Evolutionary conservation across 1,140 invertebrate species (phyloP).

Genomic region (Neoseiulus cucumeris): DNA sequence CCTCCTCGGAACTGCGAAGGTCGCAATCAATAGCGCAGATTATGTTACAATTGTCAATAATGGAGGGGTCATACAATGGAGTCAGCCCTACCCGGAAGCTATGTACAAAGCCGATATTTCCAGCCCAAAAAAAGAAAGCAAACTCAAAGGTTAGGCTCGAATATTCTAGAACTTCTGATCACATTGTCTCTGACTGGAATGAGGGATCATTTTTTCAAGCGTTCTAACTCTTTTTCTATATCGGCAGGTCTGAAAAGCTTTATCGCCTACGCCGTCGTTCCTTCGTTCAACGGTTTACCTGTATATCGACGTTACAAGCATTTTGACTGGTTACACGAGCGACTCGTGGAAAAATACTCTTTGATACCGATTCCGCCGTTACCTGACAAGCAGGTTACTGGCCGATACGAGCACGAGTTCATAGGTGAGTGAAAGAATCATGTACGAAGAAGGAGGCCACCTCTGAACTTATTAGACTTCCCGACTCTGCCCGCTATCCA

Average conservation of each 20-base stretch:
- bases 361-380: constrained; percentile 83
- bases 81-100: constrained; percentile 17
- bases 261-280: constrained; percentile 86
- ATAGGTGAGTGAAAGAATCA: not conserved
- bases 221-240: not conserved
- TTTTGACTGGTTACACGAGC: constrained; percentile 93
- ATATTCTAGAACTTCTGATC: no score
- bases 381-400: constrained; percentile 86
- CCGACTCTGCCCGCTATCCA: not conserved
- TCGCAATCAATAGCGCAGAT: constrained; percentile 24
- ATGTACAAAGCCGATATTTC: constrained; percentile 39
- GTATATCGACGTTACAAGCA: constrained; percentile 93
- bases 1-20: constrained; percentile 53
- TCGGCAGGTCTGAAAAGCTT: constrained; percentile 62
- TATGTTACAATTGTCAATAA: constrained; percentile 20
- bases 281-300: constrained; percentile 73
- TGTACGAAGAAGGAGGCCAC: no score
- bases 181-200: no score
- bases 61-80: constrained; percentile 15
- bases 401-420: constrained; percentile 16
- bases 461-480: not conserved
- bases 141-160: constrained; percentile 47
- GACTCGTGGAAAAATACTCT: constrained; percentile 77
- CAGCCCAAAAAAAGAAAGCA: constrained; percentile 88
- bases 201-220: no score